These are phyloP conservation scores for Plagodis pulveraria DNA, from an alignment of 2,888 invertebrate species.

Conservation along the genomic window DNA sequence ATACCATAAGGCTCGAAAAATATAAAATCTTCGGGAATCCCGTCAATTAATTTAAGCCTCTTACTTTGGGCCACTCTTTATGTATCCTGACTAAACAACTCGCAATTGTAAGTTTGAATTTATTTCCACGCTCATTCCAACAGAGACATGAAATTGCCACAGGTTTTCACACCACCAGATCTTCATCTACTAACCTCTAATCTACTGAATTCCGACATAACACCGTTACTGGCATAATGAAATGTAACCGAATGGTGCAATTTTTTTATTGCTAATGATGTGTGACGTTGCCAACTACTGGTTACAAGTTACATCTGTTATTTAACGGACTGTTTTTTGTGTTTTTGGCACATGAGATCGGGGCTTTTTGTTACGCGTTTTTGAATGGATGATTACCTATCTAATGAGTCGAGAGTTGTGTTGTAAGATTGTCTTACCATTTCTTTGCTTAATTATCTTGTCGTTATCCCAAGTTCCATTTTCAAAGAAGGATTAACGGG, in stretches of 20 bases:
- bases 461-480: too few relatives aligned
- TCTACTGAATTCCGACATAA: constrained; percentile 22
- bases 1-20: too few relatives aligned
- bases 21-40: too few relatives aligned
- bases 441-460: too few relatives aligned
- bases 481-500: too few relatives aligned
- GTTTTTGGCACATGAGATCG: constrained; percentile 19
- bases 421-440: too few relatives aligned
- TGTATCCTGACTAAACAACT: too few relatives aligned
- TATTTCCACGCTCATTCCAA: too few relatives aligned
- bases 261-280: constrained; percentile 30
- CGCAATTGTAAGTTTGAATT: too few relatives aligned
- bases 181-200: constrained; percentile 9
- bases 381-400: constrained; percentile 16
- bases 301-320: constrained; percentile 10
- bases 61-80: too few relatives aligned
- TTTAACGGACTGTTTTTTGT: constrained; percentile 17
- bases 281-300: constrained; percentile 14
- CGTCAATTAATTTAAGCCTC: too few relatives aligned
- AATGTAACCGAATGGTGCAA: constrained; percentile 29
- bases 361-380: constrained; percentile 7
- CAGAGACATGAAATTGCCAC: background rate
- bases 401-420: constrained; percentile 15
- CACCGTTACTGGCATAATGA: constrained; percentile 25
- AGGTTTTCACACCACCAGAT: constrained; percentile 1